A percentile compares a stretch with the other conserved stretches of the same genome.
phyloP scores from a whole-genome alignment of 2,797 vertebrate species.

The Aplochiton taeniatus region DNA sequence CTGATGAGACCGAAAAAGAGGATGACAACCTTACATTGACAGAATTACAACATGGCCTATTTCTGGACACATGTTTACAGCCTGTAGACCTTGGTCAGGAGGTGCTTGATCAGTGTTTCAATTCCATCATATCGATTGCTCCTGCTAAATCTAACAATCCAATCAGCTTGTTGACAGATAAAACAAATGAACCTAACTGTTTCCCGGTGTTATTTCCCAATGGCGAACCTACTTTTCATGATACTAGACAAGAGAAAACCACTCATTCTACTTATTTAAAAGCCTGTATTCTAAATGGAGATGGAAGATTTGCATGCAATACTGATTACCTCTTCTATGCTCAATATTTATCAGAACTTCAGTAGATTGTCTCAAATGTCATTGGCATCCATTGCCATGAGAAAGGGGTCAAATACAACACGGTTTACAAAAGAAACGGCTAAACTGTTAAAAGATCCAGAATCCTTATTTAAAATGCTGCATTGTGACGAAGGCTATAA shows the following conservation, averaged over 20 bases:
- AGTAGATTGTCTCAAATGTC: slow-evolving; percentile 11
- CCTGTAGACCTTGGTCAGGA: too few relatives aligned
- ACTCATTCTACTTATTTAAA: slow-evolving; percentile 6
- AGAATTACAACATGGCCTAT: too few relatives aligned
- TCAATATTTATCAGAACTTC: slow-evolving; percentile 17
- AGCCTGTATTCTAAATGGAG: slow-evolving; percentile 1
- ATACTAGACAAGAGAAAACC: background rate
- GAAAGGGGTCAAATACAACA: background rate
- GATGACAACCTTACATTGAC: too few relatives aligned
- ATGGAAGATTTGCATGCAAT: slow-evolving; percentile 12
- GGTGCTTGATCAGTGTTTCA: slow-evolving; percentile 4
- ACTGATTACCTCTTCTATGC: slow-evolving; percentile 13
- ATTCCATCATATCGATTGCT: background rate
- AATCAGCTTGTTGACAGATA: background rate
- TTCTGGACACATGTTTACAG: too few relatives aligned
- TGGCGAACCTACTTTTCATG: slow-evolving; percentile 2
- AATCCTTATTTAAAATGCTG: slow-evolving; percentile 3
- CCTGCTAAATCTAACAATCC: background rate
- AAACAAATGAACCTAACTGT: background rate
- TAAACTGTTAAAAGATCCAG: slow-evolving; percentile 2
- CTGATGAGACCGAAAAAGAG: too few relatives aligned
- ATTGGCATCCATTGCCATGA: slow-evolving; percentile 15
- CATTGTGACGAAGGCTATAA: too few relatives aligned
- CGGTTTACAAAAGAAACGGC: background rate
- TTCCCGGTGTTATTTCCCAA: slow-evolving; percentile 4